Conservation (phyloP, 2,888 invertebrate species). For the Dione juno region DNA sequence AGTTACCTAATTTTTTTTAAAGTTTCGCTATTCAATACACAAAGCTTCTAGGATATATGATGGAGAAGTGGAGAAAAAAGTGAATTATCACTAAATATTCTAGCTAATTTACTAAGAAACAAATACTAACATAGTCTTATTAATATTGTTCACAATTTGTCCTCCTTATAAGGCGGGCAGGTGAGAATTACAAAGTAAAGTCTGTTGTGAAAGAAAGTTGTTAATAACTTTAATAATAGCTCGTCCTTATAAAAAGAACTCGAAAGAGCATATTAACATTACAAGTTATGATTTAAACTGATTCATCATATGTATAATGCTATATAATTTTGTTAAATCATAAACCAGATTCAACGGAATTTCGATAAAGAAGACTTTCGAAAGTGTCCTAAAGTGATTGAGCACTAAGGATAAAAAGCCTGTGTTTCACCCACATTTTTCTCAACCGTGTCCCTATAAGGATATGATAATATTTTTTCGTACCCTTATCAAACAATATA, state of each 20-base stretch:
- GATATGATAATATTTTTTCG: slow-evolving; percentile 4
- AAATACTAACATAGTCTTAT: background rate
- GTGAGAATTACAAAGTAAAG: slow-evolving; percentile 17
- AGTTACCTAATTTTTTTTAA: too few species aligned
- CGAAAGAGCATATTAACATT: slow-evolving; percentile 19
- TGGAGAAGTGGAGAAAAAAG: too few species aligned
- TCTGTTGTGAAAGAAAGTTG: slow-evolving; percentile 9
- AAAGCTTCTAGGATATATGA: too few species aligned
- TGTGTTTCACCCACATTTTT: slow-evolving; percentile 21
- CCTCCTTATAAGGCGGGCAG: slow-evolving; percentile 1
- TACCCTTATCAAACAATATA: slow-evolving; percentile 11
- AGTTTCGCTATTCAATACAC: too few species aligned
- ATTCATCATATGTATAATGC: slow-evolving; percentile 27
- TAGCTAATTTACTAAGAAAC: background rate
- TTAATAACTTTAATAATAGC: slow-evolving; percentile 21
- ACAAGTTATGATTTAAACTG: slow-evolving; percentile 19
- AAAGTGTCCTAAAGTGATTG: slow-evolving; percentile 37
- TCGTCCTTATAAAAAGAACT: background rate
- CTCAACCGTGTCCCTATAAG: slow-evolving; percentile 6
- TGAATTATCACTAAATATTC: too few species aligned
- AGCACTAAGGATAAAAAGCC: slow-evolving; percentile 33
- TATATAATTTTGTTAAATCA: slow-evolving; percentile 29
- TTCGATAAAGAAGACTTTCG: slow-evolving; percentile 35
- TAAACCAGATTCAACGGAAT: slow-evolving; percentile 16
- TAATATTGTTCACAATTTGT: background rate